Base-by-base conservation (phyloP, 2,113 vertebrate genomes). In the Morone chrysops region DNA sequence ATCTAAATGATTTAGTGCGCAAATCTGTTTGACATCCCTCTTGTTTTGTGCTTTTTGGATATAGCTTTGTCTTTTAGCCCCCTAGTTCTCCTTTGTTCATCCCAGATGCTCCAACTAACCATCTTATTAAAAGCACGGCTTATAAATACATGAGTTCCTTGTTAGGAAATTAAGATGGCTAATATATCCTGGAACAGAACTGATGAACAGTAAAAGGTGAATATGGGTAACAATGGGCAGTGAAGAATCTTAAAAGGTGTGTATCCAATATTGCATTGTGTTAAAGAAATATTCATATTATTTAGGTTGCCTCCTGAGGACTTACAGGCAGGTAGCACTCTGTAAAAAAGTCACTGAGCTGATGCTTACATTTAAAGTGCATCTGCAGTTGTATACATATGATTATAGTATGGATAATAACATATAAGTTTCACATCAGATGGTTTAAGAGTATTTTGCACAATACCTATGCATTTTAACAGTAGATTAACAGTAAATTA, bases 81-180 rank as follows among this genome's bases (percentile, higher is more conserved):
- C 20, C 17, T 50, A 12, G 38, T 63, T 66, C 14, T 51, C 38
- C 53, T 75, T 31, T 68, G 53, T 80, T 57, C 40, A 59, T 16
- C 70, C 25, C 8, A 71, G 7, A 43, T 22, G 12, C 22, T 50
- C 25, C 14, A 4, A 54, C 50, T 69, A 20, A 78, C 47, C 6
- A 56, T 31, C 11, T 72, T 5, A 69, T 61, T 59, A 41, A 72
- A 70, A 82, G 65, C 51, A 70, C 51, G 38, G 5, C 20, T 61
- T 4, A 1, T n/a, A 70, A 80, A 82, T 47, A 50, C 7, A 59
- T 53, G 6, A 73, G 69, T 17, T 66, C 41, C 75, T 74, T 78
- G 75, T 38, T 25, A 65, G 4, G 16, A 66, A 69, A 66, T 84
- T 43, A 75, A 75, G 61, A 81, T 51, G 56, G 50, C 14, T 63